Base-by-base conservation (phyloP, 2,797 vertebrate genomes). In the Apogon talboti region DNA sequence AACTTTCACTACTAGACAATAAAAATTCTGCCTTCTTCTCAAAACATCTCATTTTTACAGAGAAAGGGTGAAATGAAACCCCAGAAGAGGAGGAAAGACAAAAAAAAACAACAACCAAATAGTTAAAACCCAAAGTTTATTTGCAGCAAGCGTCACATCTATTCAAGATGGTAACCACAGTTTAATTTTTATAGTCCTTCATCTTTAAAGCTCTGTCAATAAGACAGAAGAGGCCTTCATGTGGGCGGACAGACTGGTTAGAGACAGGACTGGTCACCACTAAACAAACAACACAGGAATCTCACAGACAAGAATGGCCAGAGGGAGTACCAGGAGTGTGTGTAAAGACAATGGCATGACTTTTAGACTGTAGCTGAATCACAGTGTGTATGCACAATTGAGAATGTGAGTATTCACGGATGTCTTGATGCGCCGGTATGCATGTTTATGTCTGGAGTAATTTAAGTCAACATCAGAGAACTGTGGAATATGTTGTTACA, bases 1-100 rank as follows among this genome's bases (percentile, higher is more conserved):
- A 87, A 90, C 70, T 86, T 90, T 86, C 83, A 91, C 86, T 83
- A 77, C 78, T 75, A 35, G 35, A 66, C 71, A 75, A 66, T 87
- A 89, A 92, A 92, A 77, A 79, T 35, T 35, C 33, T 35, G 7
- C 33, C 14, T 15, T 86, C 72, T 77, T 43, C 16, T 24, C 7
- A n/a, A 28, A 55, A 43, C 15, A 80, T 90, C 65, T 85, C 52
- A 54, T 75, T 89, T 87, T 82, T 85, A 74, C 68, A 86, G 15
- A 79, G 58, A 63, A 83, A 74, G 79, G 50, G 60, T 9, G 11
- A 65, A 79, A 63, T 28, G 66, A 72, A 73, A 46, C 19, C 37
- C 38, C 53, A 70, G 66, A 66, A 62, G 35, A 79, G 21, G 80
- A 41, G 5, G 21, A 76, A 65, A 47, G 38, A 62, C 9, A 71